Conservation (phyloP, 2,797 vertebrate genomes). For the Nasua narica region DNA sequence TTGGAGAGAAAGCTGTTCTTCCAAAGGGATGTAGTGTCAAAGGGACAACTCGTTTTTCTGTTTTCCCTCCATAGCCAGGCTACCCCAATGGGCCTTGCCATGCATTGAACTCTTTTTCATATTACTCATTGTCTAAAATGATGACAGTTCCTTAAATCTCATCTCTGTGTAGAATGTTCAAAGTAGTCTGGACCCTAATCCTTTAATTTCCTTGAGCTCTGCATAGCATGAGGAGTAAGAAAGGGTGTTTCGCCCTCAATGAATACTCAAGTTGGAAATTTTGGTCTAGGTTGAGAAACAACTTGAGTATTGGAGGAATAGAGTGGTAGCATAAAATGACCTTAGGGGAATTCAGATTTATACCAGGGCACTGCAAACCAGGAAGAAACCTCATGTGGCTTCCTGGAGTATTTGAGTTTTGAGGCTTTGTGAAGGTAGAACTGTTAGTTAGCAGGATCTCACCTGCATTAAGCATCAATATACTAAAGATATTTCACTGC, state of each 20-base stretch:
- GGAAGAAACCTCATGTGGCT: background rate
- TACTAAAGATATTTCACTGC: background rate
- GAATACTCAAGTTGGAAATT: background rate
- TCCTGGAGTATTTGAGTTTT: background rate
- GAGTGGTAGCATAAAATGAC: background rate
- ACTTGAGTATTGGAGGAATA: background rate
- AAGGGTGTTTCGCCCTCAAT: background rate
- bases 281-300: background rate
- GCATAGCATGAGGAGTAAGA: background rate
- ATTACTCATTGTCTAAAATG: background rate
- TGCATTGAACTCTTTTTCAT: background rate
- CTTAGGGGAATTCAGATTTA: background rate
- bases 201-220: background rate
- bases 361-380: background rate
- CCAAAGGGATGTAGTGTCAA: slow-evolving; percentile 74
- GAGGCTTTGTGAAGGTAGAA: background rate
- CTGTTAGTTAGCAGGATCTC: background rate
- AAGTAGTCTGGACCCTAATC: background rate
- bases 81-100: background rate
- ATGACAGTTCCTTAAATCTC: background rate
- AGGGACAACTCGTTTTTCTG: slow-evolving; percentile 38
- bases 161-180: background rate
- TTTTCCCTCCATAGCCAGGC: background rate
- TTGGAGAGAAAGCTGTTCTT: slow-evolving; percentile 62
- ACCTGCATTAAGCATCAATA: background rate